Percentiles rank a stretch among this genome's conserved stretches.
These are phyloP conservation scores for Ictalurus furcatus DNA, from an alignment of 2,113 vertebrate genomes.

Conservation along the genomic window DNA sequence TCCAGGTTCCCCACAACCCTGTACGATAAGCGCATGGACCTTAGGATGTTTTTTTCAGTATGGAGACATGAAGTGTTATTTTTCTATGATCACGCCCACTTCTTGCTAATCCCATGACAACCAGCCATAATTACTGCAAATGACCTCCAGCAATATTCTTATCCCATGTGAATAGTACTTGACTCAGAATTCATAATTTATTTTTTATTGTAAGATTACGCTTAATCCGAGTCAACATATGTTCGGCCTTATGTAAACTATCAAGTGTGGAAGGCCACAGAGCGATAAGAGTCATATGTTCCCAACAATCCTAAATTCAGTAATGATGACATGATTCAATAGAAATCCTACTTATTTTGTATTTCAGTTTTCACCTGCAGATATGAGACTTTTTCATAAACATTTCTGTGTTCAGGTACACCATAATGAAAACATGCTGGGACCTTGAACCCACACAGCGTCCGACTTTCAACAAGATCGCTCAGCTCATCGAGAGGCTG, in stretches of 20 bases:
- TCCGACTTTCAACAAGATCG: slow-evolving; percentile 87
- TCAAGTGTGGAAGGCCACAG: background rate
- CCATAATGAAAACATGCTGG: slow-evolving; percentile 94
- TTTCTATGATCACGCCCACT: background rate
- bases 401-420: slow-evolving; percentile 75
- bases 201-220: background rate
- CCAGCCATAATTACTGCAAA: background rate
- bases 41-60: background rate
- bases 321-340: background rate
- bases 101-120: background rate
- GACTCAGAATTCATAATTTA: background rate
- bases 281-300: background rate
- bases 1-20: too few species aligned
- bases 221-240: background rate
- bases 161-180: background rate
- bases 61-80: background rate
- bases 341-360: background rate
- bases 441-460: slow-evolving; percentile 84
- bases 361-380: background rate
- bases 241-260: background rate
- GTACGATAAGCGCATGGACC: background rate
- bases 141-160: background rate
- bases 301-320: background rate
- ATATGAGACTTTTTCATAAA: background rate
- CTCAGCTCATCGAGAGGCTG: slow-evolving; percentile 80